Percentiles rank a stretch among this genome's conserved stretches.
Conservation (phyloP, 2,888 invertebrate species). For the Sminthurides aquaticus region DNA sequence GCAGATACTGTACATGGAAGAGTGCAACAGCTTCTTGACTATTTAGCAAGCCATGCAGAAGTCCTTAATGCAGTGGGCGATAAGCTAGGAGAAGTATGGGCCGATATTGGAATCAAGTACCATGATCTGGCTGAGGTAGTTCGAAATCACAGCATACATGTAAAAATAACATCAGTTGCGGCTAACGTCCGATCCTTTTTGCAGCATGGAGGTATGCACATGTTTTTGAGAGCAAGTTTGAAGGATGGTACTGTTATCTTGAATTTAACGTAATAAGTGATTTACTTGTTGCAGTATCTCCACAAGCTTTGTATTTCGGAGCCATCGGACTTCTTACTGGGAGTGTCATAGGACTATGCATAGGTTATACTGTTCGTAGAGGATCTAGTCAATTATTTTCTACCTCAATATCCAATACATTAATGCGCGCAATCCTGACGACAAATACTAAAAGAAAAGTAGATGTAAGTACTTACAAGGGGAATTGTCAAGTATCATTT, state of each 20-base stretch:
- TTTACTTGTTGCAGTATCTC: constrained; percentile 28
- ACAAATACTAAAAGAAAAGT: constrained; percentile 46
- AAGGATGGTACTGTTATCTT: too few species aligned
- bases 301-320: constrained; percentile 45
- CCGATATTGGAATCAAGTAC: constrained; percentile 17
- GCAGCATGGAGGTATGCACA: constrained; percentile 34
- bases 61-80: neutral
- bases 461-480: constrained; percentile 47
- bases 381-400: constrained; percentile 32
- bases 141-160: constrained; percentile 28
- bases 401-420: constrained; percentile 38
- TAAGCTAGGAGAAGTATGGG: constrained; percentile 22
- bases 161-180: constrained; percentile 21
- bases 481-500: neutral
- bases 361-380: constrained; percentile 43
- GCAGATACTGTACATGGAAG: neutral
- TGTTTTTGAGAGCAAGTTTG: too few species aligned
- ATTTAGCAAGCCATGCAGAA: neutral
- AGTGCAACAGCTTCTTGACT: neutral
- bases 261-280: neutral
- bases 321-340: constrained; percentile 48
- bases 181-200: constrained; percentile 23
- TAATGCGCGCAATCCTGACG: constrained; percentile 49
- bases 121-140: constrained; percentile 27
- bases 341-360: constrained; percentile 46